Evolutionary conservation across 2,888 invertebrate species (phyloP), one percentile per base, ranked within the genome.

Genomic region (Syrista parreyssii): DNA sequence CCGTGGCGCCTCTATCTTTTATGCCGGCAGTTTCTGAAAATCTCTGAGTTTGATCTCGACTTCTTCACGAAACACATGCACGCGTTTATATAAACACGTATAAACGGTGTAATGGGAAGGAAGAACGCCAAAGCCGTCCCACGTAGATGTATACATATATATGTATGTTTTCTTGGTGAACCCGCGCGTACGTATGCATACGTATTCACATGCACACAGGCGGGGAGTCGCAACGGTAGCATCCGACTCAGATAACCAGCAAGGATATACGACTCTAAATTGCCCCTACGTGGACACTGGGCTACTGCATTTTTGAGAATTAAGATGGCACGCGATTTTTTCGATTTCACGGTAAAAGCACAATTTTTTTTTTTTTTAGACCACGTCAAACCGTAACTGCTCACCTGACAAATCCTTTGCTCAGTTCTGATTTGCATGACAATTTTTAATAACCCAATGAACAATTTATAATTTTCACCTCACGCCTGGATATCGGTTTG

Each of bases 301-400:
- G 90, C 91, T 91, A 91, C 91, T 88, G 91, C 89, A 89, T 91
- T 90, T 88, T 88, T 85, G 76, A 80, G 83, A 86, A 86, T 86
- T 87, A 83, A 88, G 88, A 88, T 88, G 81, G 81, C 78, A 79
- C 73, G 75, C 76, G 80, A 83, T 82, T 83, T 84, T 69, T 69
- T 30, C 69, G 69, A 69, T 31, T 69, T 69, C 69, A 40, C 40
- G 40, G 15, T 40, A 40, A 40, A 40, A 15, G 15, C 40, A 15
- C n/a, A n/a, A n/a, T n/a, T n/a, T n/a, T n/a, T n/a, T 40, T 6
- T 6, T 40, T 40, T 40, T 15, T 15, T 6, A 40, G 40, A 40
- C 15, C 15, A 15, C 15, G 40, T 40, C 15, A 40, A 40, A 15
- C 40, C 4, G 40, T 40, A 15, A 15, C 40, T 40, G 6, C 4